Evolutionary conservation across 35 echinoderm and acorn worm species (phyloP).

Genomic region (Ophioderma brevispina): DNA sequence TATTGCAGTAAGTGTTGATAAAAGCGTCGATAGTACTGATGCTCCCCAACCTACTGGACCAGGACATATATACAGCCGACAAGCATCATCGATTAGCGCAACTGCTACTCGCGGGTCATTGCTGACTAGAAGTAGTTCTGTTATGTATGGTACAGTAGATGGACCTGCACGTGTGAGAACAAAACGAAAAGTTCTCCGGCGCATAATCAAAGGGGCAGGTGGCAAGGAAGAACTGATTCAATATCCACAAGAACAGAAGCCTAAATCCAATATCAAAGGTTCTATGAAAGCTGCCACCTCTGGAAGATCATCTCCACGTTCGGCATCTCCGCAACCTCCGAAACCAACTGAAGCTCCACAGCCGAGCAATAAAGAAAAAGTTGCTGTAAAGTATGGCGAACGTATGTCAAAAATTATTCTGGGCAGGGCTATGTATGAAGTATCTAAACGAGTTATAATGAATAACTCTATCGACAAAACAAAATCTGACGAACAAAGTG

Average conservation of each 20-base stretch:
- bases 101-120: constrained; percentile 56
- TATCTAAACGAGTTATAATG: constrained; percentile 61
- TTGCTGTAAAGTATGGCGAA: constrained; percentile 52
- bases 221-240: constrained; percentile 78
- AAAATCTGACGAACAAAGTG: neutral
- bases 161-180: constrained; percentile 40
- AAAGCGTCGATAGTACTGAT: constrained; percentile 26
- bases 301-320: neutral
- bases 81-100: constrained; percentile 14
- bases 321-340: constrained; percentile 39
- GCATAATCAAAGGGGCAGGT: constrained; percentile 78
- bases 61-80: constrained; percentile 8
- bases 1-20: constrained; percentile 41
- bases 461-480: neutral
- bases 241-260: constrained; percentile 13
- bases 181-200: constrained; percentile 78
- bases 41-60: neutral
- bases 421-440: constrained; percentile 61
- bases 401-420: constrained; percentile 61
- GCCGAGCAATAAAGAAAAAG: neutral
- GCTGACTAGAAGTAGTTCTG: constrained; percentile 49
- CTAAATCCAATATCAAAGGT: neutral
- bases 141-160: constrained; percentile 41
- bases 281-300: neutral
- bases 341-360: constrained; percentile 26